These are phyloP conservation scores for Cariama cristata DNA, from an alignment of 2,113 vertebrate genomes.

Conservation along the genomic window DNA sequence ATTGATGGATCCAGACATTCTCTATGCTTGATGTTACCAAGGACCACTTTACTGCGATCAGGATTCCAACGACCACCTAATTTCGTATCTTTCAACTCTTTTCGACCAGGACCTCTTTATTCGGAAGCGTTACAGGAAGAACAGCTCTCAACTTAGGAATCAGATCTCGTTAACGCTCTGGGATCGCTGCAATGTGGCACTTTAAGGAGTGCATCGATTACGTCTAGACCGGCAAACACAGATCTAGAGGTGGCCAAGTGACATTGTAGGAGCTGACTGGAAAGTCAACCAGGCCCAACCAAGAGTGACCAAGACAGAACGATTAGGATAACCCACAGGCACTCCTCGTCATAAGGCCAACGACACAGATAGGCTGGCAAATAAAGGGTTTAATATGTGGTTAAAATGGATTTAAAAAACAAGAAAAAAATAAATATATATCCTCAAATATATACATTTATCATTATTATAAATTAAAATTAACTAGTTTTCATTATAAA, in stretches of 20 bases:
- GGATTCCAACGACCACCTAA: constrained; percentile 89
- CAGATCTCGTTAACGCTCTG: constrained; percentile 87
- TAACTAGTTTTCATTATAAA: constrained; percentile 70
- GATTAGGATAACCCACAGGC: constrained; percentile 92
- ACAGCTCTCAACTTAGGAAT: constrained; percentile 88
- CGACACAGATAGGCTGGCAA: constrained; percentile 99
- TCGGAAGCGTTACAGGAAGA: constrained; percentile 87
- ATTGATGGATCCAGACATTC: constrained; percentile 92
- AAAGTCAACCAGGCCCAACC: constrained; percentile 96
- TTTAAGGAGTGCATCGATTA: constrained; percentile 86
- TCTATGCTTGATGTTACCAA: constrained; percentile 92
- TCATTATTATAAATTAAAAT: constrained; percentile 54
- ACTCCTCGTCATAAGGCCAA: constrained; percentile 98
- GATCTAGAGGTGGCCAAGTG: constrained; percentile 96
- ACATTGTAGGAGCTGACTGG: constrained; percentile 92
- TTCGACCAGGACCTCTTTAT: constrained; percentile 85
- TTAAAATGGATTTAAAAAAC: constrained; percentile 90
- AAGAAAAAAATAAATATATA: constrained; percentile 77
- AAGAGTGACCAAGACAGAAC: constrained; percentile 99
- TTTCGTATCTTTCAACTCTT: constrained; percentile 84
- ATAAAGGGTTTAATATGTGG: constrained; percentile 99
- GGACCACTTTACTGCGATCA: constrained; percentile 88
- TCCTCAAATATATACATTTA: constrained; percentile 79
- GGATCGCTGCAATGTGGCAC: constrained; percentile 86
- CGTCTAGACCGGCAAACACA: constrained; percentile 90